Conservation (phyloP, 2,888 invertebrate genomes). For the Seladonia tumulorum region DNA sequence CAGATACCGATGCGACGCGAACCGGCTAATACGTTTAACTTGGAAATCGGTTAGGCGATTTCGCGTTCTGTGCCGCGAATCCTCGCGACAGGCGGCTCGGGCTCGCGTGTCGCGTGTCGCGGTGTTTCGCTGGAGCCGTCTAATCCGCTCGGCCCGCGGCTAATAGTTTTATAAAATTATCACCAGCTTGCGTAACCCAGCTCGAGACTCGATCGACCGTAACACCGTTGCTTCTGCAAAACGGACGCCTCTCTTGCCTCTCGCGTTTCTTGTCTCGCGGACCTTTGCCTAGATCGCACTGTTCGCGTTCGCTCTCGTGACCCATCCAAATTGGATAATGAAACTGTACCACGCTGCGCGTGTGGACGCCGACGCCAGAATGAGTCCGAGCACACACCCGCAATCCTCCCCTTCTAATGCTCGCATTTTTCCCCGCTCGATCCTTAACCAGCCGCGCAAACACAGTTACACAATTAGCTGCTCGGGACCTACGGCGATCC, state of each 20-base stretch:
- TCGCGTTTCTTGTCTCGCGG: background rate
- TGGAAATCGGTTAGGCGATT: conserved; percentile 68
- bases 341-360: background rate
- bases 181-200: conserved; percentile 42
- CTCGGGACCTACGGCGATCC: background rate
- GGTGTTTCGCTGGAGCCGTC: background rate
- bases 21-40: conserved; percentile 62
- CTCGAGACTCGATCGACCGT: background rate
- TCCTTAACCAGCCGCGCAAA: background rate
- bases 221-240: background rate
- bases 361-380: background rate
- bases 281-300: conserved; percentile 9
- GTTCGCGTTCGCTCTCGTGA: background rate
- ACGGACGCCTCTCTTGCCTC: background rate
- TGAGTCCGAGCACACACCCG: background rate
- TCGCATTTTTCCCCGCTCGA: background rate
- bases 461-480: background rate
- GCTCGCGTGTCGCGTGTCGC: conserved; percentile 19
- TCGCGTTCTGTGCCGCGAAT: conserved; percentile 45
- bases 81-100: background rate
- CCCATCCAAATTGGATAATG: conserved; percentile 12
- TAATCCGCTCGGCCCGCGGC: conserved; percentile 11
- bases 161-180: conserved; percentile 51
- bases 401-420: background rate
- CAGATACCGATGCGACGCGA: conserved; percentile 34